Base-by-base conservation (phyloP, 2,888 invertebrate genomes). In the Megaustenia siamemsis region DNA sequence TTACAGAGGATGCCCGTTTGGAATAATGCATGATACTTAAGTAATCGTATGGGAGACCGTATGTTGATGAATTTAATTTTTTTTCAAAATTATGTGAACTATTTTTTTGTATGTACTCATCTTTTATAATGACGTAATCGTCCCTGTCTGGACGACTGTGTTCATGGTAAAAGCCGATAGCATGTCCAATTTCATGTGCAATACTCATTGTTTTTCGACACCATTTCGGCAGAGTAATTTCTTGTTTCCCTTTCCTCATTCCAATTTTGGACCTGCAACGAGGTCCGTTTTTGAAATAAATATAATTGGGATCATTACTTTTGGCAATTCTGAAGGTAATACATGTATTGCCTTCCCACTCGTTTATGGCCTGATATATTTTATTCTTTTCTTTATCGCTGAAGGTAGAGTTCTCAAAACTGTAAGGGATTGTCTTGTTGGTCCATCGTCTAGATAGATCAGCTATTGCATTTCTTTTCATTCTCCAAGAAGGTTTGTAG, bases 11-110 rank as follows among this genome's bases (percentile, higher is more conserved):
- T 0, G 90, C 90, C 88, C 88, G 83, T 8, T 78, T 83, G 8
- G 77, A 82, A 66, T 92, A 92, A 81, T 92, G 92, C 92, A 92
- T 92, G 56, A 92, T 87, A 71, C 91, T 91, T 35, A 21, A 71
- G 85, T 91, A 92, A 84, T 92, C 92, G 81, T 92, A 92, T 0
- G 90, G 89, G 4, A 92, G 90, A 5, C 71, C 86, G 49, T 86
- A 84, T 32, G 90, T 87, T 8, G 73, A 77, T 5, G 60, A n/a
- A 1, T 49, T 63, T 18, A 85, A 83, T 73, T 88, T 88, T 63
- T 86, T 89, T 53, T 88, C 82, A 79, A 92, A 91, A 87, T 92
- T 91, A 0, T 86, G 84, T 0, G 81, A 76, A 38, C 90, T 89
- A 87, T 91, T 91, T 38, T 84, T 83, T 1, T 76, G 5, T 35